A percentile compares a stretch with the other conserved stretches of the same genome.
phyloP scores from a whole-genome alignment of 1,140 invertebrate genomes.

The Drosophila sturtevanti region DNA sequence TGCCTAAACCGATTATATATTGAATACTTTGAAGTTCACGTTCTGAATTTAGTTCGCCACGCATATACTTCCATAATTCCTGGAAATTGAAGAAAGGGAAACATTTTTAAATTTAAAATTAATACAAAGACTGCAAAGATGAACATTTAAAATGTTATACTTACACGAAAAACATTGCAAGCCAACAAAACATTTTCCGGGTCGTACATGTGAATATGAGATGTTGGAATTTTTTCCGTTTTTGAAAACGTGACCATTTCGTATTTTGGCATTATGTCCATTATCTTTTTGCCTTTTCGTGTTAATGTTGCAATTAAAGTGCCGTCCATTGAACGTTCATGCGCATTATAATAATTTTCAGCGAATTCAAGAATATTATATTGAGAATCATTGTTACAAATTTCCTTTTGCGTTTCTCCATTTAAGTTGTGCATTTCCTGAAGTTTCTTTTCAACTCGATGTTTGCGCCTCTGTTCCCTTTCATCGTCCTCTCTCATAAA shows the following conservation, averaged over 20 bases:
- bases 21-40: conserved; percentile 92
- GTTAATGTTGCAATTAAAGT: conserved; percentile 95
- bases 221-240: conserved; percentile 94
- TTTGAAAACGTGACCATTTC: conserved; percentile 97
- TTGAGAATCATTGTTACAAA: conserved; percentile 83
- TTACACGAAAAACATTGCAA: conserved; percentile 94
- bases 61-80: conserved; percentile 94
- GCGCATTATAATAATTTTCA: conserved; percentile 95
- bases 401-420: conserved; percentile 83
- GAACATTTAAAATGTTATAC: conserved; percentile 24
- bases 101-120: neutral
- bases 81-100: conserved; percentile 77
- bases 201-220: conserved; percentile 97
- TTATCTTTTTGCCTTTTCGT: conserved; percentile 88
- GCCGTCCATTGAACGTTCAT: conserved; percentile 92
- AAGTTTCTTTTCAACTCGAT: conserved; percentile 92
- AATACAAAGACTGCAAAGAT: no score
- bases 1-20: conserved; percentile 91
- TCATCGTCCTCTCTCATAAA: conserved; percentile 77
- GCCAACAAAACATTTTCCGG: conserved; percentile 95
- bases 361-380: conserved; percentile 97
- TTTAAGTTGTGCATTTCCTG: conserved; percentile 88
- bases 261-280: conserved; percentile 92
- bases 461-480: conserved; percentile 90
- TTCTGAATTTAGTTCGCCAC: conserved; percentile 92